Conservation (phyloP, 2,113 vertebrate species). For the Montifringilla adamsi region DNA sequence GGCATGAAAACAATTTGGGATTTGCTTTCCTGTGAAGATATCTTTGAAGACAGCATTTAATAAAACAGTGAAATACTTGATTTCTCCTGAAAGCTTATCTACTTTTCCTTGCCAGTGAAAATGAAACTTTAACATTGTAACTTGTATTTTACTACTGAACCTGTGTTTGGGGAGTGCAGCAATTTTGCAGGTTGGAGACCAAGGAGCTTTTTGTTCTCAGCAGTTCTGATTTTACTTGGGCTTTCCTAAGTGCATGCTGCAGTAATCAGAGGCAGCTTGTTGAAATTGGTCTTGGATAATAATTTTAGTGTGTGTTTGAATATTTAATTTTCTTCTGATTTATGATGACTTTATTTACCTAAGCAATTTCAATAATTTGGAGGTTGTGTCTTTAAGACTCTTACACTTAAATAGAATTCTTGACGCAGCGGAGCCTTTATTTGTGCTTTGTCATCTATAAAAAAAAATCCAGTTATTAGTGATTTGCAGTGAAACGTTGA, state of each 20-base stretch:
- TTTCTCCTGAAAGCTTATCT: slow-evolving; percentile 17
- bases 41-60: not conserved
- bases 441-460: not conserved
- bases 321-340: not conserved
- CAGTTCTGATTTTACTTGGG: not conserved
- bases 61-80: not conserved
- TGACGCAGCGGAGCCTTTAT: not conserved
- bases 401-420: not conserved
- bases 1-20: not conserved
- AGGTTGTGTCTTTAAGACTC: not conserved
- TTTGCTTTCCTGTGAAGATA: not conserved
- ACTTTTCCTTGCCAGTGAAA: not conserved
- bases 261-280: slow-evolving; percentile 6
- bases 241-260: not conserved
- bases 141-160: not conserved
- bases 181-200: not conserved
- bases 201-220: not conserved
- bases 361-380: not conserved
- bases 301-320: not conserved
- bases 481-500: not conserved
- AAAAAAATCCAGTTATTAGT: not conserved
- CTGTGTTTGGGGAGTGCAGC: not conserved
- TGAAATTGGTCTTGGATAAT: not conserved
- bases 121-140: not conserved
- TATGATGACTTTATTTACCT: not conserved